phyloP scores from a whole-genome alignment of 2,888 invertebrate genomes.

The Nowickia ferox region DNA sequence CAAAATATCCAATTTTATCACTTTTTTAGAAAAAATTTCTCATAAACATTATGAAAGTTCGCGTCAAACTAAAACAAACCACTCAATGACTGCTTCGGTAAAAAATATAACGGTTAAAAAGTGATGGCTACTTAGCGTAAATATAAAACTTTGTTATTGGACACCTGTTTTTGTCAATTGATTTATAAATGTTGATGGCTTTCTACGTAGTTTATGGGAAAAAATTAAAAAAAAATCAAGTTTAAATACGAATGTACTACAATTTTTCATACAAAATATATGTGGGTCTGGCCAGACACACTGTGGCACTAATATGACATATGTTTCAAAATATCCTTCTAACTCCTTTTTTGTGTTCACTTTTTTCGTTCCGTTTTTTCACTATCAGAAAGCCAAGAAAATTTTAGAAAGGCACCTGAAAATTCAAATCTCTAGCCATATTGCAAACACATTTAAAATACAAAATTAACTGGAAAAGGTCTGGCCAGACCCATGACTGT shows the following conservation, averaged over 20 bases:
- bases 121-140: no score
- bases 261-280: not conserved
- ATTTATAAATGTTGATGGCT: not conserved
- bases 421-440: not conserved
- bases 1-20: no score
- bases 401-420: not conserved
- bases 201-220: not conserved
- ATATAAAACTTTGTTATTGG: no score
- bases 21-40: no score
- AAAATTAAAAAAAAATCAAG: not conserved
- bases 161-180: no score
- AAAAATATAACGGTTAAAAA: no score
- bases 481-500: slow-evolving; percentile 1
- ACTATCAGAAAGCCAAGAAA: not conserved
- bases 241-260: not conserved
- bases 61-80: no score
- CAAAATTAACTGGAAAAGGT: not conserved
- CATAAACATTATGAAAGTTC: no score
- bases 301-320: not conserved
- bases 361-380: not conserved
- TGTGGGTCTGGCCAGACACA: not conserved
- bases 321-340: not conserved
- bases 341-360: not conserved
- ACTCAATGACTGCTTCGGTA: no score
- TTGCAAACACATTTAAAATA: not conserved